Evolutionary conservation across 2,113 vertebrate genomes (phyloP), one percentile per base, ranked within the genome.

Genomic region (Oryzias celebensis): DNA sequence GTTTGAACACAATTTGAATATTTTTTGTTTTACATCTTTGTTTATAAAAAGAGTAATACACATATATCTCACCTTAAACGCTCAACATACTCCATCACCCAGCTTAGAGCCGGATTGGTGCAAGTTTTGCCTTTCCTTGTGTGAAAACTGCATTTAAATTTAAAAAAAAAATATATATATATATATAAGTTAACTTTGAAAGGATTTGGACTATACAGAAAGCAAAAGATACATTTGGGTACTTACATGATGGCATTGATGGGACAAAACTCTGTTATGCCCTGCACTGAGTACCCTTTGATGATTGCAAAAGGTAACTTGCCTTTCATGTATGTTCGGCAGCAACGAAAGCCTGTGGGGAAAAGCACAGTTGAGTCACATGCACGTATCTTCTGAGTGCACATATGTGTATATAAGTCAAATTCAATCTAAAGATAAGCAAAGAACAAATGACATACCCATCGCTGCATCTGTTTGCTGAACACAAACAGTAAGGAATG

Each of bases 171-270:
- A 18, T 20, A 22, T n/a, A n/a, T n/a, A n/a, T n/a, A n/a, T n/a
- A n/a, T n/a, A 42, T 3, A 50, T n/a, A 7, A 3, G 4, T 31
- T 20, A 12, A 55, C 22, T 3, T 47, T 8, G 55, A 63, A 14
- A 43, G 3, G 22, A 36, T 12, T 13, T 36, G 36, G 8, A 36
- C 31, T 36, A 0, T 36, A 36, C 2, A 36, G 5, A 46, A 7
- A 10, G 14, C 0, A 52, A 42, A 7, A 18, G 1, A 23, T 13
- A 4, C 18, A 53, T 4, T 17, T 68, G 0, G 23, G 2, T 46
- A 73, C 77, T 87, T 45, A 89, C 89, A 89, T 88, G 50, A 92
- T 82, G 47, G 86, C 86, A 17, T 64, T 45, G 23, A 91, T 81
- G 0, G 31, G n/a, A 66, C 91, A 91, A 5, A 63, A 0, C 61